Base-by-base conservation (phyloP, 2,888 invertebrate species). In the Athalia rosae region DNA sequence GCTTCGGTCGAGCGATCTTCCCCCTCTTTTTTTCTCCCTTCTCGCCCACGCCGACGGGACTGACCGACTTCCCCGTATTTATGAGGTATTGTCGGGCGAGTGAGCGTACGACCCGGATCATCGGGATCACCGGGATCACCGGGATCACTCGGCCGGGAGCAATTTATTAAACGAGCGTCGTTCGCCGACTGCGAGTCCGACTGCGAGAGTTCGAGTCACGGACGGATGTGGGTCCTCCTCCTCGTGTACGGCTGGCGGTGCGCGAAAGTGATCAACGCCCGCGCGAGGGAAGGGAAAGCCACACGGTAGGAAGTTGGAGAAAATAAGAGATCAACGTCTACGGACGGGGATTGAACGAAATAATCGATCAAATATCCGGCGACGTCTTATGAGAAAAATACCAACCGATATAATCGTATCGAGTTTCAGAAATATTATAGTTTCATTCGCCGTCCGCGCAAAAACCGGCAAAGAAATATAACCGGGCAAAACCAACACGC, bases 151-250 rank as follows among this genome's bases (percentile, higher is more conserved):
- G 43, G 45, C 69, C 43, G 4, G 58, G 4, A 69, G 69, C 69
- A 71, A 71, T 71, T 71, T 71, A 71, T 71, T 71, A 71, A 56
- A 71, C 69, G 69, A 71, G 58, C 56, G 43, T 71, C 69, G 58
- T 71, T 71, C 58, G 13, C 43, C 56, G 56, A 71, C 15, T 67
- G 3, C 13, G 56, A 71, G 56, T n/a, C 53, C 53, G n/a, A 6
- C 11, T 53, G 11, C 53, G 53, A 7, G 11, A n/a, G 28, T 28
- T 28, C 28, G 28, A 28, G 28, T 28, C 28, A 28, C 2, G 28
- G 28, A 28, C 28, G 28, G n/a, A n/a, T n/a, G n/a, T n/a, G 0
- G 28, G 28, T 28, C 28, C n/a, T n/a, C n/a, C n/a, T n/a, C n/a
- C n/a, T n/a, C 28, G 28, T 28, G 28, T 2, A 28, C 28, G 28